A percentile compares a stretch with the other conserved stretches of the same genome.
These are phyloP conservation scores for Glaucomys volans DNA, from an alignment of 2,113 vertebrate genomes.

Conservation along the genomic window DNA sequence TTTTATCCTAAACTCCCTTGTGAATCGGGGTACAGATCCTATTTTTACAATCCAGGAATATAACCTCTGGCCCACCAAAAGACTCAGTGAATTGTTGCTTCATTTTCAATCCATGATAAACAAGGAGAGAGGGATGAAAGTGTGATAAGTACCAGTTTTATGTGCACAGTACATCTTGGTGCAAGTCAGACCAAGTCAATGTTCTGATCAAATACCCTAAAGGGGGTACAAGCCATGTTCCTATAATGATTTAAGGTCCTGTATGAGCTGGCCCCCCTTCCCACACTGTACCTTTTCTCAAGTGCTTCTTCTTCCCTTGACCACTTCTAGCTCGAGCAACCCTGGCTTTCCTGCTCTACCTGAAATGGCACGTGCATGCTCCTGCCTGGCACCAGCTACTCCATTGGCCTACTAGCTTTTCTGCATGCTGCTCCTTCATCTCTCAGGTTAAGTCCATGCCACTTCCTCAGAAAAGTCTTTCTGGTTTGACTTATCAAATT, in stretches of 20 bases:
- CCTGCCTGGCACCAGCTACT: neutral
- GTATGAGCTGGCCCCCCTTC: neutral
- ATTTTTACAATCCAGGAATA: neutral
- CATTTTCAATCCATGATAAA: neutral
- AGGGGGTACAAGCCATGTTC: neutral
- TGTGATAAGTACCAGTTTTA: neutral
- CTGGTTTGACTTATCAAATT: neutral
- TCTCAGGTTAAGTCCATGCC: neutral
- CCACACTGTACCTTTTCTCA: neutral
- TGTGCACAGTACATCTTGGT: neutral
- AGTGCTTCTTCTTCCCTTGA: neutral
- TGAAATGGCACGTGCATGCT: neutral
- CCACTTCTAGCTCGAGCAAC: neutral
- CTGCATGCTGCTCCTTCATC: neutral
- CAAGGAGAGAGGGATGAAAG: neutral
- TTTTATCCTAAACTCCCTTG: neutral
- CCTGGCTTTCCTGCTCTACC: neutral
- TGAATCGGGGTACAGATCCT: neutral
- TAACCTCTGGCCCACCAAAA: neutral
- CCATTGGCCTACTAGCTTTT: neutral
- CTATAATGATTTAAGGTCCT: neutral
- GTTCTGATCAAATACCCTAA: neutral
- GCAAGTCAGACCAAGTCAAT: neutral
- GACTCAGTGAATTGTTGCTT: neutral
- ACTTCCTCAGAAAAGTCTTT: neutral